These are phyloP conservation scores for Lacanobia wlatinum DNA, from an alignment of 2,888 invertebrate species.

Conservation along the genomic window DNA sequence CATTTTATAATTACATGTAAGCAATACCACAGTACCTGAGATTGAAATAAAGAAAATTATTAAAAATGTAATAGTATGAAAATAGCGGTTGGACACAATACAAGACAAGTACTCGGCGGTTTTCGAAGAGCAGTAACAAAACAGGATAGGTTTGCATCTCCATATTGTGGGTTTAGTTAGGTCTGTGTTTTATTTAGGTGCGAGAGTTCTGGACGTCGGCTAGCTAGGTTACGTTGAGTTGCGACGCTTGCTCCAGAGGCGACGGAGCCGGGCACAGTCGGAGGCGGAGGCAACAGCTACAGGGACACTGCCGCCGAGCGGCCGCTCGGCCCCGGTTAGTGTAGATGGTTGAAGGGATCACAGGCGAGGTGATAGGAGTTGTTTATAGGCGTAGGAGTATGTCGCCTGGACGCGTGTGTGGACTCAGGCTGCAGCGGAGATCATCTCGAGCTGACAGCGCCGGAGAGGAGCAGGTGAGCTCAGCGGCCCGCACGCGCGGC, in stretches of 20 bases:
- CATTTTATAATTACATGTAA: slow-evolving; percentile 86
- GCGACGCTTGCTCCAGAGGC: slow-evolving; percentile 35
- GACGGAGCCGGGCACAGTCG: not conserved
- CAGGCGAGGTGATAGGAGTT: slow-evolving; percentile 78
- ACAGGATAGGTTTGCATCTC: slow-evolving; percentile 71
- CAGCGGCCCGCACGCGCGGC: slow-evolving; percentile 36
- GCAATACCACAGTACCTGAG: slow-evolving; percentile 90
- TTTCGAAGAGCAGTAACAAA: slow-evolving; percentile 69
- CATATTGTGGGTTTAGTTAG: slow-evolving; percentile 66
- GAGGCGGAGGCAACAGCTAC: slow-evolving; percentile 51
- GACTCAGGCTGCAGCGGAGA: no score
- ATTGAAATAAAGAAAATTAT: slow-evolving; percentile 77
- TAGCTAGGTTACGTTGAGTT: slow-evolving; percentile 37
- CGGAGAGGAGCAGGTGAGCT: no score
- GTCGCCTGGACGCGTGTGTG: slow-evolving; percentile 56
- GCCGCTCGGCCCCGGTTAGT: slow-evolving; percentile 72
- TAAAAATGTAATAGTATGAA: slow-evolving; percentile 84
- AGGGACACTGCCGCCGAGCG: slow-evolving; percentile 39
- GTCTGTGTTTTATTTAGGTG: slow-evolving; percentile 65
- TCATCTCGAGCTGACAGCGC: no score
- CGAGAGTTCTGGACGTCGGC: slow-evolving; percentile 28
- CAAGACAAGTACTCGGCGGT: slow-evolving; percentile 71
- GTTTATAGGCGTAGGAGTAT: slow-evolving; percentile 70
- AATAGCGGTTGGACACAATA: slow-evolving; percentile 80
- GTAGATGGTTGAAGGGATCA: slow-evolving; percentile 89